phyloP scores from a whole-genome alignment of 2,888 invertebrate genomes.

The Yponomeuta cagnagella region DNA sequence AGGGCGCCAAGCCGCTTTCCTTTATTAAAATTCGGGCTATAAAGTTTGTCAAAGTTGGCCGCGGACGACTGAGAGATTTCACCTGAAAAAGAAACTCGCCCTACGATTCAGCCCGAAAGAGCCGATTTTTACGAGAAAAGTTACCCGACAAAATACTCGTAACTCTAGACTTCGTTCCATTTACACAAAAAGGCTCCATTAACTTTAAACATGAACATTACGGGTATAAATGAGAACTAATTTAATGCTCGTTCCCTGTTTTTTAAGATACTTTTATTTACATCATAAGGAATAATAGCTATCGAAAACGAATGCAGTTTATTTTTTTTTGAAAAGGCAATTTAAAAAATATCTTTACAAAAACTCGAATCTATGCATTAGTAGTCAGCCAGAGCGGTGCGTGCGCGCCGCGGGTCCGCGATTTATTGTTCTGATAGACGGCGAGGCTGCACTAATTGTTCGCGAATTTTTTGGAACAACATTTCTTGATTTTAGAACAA shows the following conservation, averaged over 20 bases:
- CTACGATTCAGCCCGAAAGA: conserved; percentile 49
- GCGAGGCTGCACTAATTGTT: too few relatives aligned
- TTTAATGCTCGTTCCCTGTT: background rate
- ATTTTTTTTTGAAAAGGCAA: too few relatives aligned
- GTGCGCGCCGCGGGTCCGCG: too few relatives aligned
- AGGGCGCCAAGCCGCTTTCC: conserved; percentile 25
- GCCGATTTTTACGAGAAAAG: conserved; percentile 58
- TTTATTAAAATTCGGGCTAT: conserved; percentile 54
- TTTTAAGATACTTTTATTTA: too few relatives aligned
- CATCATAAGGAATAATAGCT: too few relatives aligned
- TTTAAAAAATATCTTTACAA: too few relatives aligned
- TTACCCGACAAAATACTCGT: conserved; percentile 47
- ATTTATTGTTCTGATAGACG: too few relatives aligned
- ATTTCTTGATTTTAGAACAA: too few relatives aligned
- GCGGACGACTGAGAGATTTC: conserved; percentile 40
- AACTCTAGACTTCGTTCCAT: conserved; percentile 30
- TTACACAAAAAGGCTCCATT: conserved; percentile 36
- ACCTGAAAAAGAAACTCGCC: conserved; percentile 45
- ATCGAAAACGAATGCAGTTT: too few relatives aligned
- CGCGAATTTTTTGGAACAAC: too few relatives aligned
- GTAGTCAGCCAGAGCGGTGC: too few relatives aligned
- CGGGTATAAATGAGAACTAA: conserved; percentile 9
- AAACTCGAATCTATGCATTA: too few relatives aligned
- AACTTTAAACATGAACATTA: conserved; percentile 12
- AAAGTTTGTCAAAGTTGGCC: conserved; percentile 43